These are phyloP conservation scores for Antheraea mylitta DNA, from an alignment of 1,140 invertebrate genomes.

Conservation along the genomic window DNA sequence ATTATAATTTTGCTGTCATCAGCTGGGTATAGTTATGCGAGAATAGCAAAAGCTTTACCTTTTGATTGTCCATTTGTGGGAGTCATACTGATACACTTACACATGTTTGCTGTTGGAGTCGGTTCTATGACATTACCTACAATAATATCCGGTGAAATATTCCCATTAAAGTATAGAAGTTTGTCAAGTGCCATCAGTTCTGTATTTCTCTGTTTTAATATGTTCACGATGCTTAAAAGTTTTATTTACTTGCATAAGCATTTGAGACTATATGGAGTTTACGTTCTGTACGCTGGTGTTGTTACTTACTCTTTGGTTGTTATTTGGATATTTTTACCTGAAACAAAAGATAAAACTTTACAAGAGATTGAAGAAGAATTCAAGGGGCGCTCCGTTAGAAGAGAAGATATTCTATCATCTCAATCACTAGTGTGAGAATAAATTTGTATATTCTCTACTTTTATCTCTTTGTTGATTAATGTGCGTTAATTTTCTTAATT, in stretches of 20 bases:
- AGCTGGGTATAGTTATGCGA: slow-evolving; percentile 5
- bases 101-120: slow-evolving; percentile 10
- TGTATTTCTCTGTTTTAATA: slow-evolving; percentile 5
- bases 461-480: no score
- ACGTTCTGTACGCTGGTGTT: slow-evolving; percentile 7
- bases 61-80: slow-evolving; percentile 6
- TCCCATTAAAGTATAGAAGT: slow-evolving; percentile 14
- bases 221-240: slow-evolving; percentile 10
- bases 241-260: background rate
- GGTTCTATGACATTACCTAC: slow-evolving; percentile 10
- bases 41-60: background rate
- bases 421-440: background rate
- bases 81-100: slow-evolving; percentile 10
- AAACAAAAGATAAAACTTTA: slow-evolving; percentile 14
- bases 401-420: background rate
- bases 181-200: slow-evolving; percentile 5
- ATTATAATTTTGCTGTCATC: background rate
- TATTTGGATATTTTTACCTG: slow-evolving; percentile 11
- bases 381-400: background rate
- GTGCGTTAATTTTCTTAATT: no score
- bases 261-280: slow-evolving; percentile 9
- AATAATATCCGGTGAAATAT: slow-evolving; percentile 14
- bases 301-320: slow-evolving; percentile 3
- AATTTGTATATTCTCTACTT: background rate
- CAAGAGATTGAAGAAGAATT: slow-evolving; percentile 15